Evolutionary conservation across 2,888 invertebrate species (phyloP).

Genomic region (Temnothorax unifasciatus): DNA sequence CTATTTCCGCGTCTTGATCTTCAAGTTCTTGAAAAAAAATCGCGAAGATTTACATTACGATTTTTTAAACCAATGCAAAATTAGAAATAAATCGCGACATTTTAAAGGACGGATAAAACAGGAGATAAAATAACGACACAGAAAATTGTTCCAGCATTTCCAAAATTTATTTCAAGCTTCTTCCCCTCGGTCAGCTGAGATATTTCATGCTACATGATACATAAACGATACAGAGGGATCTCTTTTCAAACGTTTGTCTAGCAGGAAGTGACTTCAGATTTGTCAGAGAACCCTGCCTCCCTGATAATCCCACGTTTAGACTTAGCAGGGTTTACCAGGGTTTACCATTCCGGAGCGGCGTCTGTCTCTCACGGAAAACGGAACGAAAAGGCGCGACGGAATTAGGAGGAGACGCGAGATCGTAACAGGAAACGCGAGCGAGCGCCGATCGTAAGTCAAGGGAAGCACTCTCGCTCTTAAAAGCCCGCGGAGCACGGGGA

Average conservation of each 20-base stretch:
- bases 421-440: slow-evolving; percentile 78
- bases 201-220: neutral
- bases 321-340: slow-evolving; percentile 19
- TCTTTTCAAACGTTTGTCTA: neutral
- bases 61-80: neutral
- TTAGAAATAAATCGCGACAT: neutral
- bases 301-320: slow-evolving; percentile 33
- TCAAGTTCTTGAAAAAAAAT: neutral
- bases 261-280: neutral
- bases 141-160: neutral
- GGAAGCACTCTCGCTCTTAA: slow-evolving; percentile 78
- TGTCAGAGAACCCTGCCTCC: neutral
- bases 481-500: slow-evolving; percentile 66
- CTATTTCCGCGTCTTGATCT: neutral
- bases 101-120: neutral
- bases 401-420: slow-evolving; percentile 64
- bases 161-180: neutral
- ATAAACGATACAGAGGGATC: neutral
- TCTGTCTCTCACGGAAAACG: neutral
- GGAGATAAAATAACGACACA: neutral
- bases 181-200: neutral
- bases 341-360: slow-evolving; percentile 1
- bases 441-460: slow-evolving; percentile 79
- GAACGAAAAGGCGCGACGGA: slow-evolving; percentile 22
- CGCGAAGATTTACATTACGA: neutral